Conservation (phyloP, 2,113 vertebrate species). For the Mola mola region DNA sequence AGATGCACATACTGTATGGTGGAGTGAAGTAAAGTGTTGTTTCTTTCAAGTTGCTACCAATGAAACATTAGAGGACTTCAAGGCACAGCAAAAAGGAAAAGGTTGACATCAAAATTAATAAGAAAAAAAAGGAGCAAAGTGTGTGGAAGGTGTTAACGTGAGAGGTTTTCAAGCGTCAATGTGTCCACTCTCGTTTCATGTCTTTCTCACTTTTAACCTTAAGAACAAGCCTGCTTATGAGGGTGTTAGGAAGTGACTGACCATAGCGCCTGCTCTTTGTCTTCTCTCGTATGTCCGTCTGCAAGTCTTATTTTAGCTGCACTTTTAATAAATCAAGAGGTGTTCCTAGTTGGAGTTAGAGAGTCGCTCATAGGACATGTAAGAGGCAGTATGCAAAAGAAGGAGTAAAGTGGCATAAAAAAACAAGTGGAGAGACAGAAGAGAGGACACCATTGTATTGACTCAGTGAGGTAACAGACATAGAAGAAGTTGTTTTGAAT, state of each 20-base stretch:
- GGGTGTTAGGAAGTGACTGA: not conserved
- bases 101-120: conserved; percentile 33
- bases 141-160: conserved; percentile 1
- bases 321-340: conserved; percentile 32
- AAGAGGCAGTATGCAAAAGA: not conserved
- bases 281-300: not conserved
- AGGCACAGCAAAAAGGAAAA: conserved; percentile 44
- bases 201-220: not conserved
- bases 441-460: too few species aligned
- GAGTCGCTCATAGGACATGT: not conserved
- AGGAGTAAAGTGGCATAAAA: not conserved
- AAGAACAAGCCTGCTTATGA: not conserved
- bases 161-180: conserved; percentile 14
- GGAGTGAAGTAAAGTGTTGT: conserved; percentile 34
- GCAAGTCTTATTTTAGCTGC: conserved; percentile 44
- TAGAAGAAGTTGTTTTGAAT: too few species aligned
- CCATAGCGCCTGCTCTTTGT: not conserved
- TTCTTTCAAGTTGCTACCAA: conserved; percentile 40
- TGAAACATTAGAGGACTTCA: conserved; percentile 50
- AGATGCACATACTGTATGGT: conserved; percentile 3
- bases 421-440: too few species aligned
- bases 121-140: not conserved
- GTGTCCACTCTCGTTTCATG: not conserved
- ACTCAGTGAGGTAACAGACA: too few species aligned
- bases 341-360: conserved; percentile 2